Base-by-base conservation (phyloP, 1,140 invertebrate genomes). In the Drosophila bocki region DNA sequence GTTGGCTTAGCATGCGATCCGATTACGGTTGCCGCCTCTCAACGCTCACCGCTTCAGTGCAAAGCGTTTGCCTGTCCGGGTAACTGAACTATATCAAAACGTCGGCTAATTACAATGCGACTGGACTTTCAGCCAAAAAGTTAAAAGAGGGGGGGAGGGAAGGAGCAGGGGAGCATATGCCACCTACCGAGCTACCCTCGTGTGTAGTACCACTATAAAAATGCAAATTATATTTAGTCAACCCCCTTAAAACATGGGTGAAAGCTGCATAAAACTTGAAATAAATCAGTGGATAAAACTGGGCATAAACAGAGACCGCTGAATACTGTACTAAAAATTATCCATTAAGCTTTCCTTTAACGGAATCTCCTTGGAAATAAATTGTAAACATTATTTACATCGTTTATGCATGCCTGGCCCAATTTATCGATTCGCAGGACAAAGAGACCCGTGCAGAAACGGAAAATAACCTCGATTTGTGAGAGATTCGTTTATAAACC, bases 1-100 rank as follows among this genome's bases (percentile, higher is more conserved):
- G 77, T 75, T 63, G 72, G 64, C 62, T 84, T 88, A 81, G 78
- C 84, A 88, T 88, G 85, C 84, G 84, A 88, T 88, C 84, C 80
- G 85, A 84, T 88, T 88, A 84, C 84, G 77, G 54, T 62, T 80
- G 74, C 54, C 63, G 41, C 70, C 62, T 68, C 22, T 35, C 17
- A 65, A 65, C 62, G 60, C 60, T 63, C 60, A 54, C 59, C 82
- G 82, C 63, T 82, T 50, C 80, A 80, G 63, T 87, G 84, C 75
- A 60, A 87, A 61, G 54, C 57, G 50, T 60, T 71, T 42, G 69
- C 37, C 41, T 54, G 56, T 58, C 75, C 75, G 82, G 84, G 85
- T 84, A 90, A 88, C 77, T 88, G 84, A 88, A 90, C 84, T 88
- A 76, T 62, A 65, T 47, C 22, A 62, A 78, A 70, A 53, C 48